Conservation (phyloP, 23 tunicate genomes). For the Trididemnum nubilum region DNA sequence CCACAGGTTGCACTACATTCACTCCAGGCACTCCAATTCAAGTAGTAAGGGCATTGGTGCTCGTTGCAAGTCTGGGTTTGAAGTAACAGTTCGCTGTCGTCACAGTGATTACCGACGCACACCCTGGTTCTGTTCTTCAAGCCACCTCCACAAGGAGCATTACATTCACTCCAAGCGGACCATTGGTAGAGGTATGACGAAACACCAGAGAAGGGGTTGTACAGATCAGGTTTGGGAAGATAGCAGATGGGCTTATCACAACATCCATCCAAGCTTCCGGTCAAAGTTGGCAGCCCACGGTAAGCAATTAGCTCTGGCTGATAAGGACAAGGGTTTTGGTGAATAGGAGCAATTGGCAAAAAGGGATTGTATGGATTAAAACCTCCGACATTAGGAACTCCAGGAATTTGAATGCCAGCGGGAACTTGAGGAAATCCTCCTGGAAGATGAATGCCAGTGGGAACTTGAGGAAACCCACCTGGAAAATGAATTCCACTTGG, state of each 20-base stretch:
- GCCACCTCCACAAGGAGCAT: conserved; percentile 31
- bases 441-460: too few relatives aligned
- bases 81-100: not conserved
- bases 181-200: conserved; percentile 26
- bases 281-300: conserved; percentile 24
- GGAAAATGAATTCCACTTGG: too few relatives aligned
- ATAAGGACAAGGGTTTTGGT: conserved; percentile 27
- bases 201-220: conserved; percentile 13
- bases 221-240: conserved; percentile 3
- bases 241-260: conserved; percentile 32
- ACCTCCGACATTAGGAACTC: too few relatives aligned
- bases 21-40: not conserved
- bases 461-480: too few relatives aligned
- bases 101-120: conserved; percentile 10
- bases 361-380: too few relatives aligned
- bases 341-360: too few relatives aligned
- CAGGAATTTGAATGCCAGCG: too few relatives aligned
- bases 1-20: conserved; percentile 19
- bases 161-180: conserved; percentile 26
- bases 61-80: conserved; percentile 17
- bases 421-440: too few relatives aligned
- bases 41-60: not conserved
- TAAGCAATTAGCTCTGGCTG: not conserved
- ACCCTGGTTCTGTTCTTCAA: conserved; percentile 1
- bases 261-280: conserved; percentile 45